Base-by-base conservation (phyloP, 2,797 vertebrate species). In the Danio jaintianensis region DNA sequence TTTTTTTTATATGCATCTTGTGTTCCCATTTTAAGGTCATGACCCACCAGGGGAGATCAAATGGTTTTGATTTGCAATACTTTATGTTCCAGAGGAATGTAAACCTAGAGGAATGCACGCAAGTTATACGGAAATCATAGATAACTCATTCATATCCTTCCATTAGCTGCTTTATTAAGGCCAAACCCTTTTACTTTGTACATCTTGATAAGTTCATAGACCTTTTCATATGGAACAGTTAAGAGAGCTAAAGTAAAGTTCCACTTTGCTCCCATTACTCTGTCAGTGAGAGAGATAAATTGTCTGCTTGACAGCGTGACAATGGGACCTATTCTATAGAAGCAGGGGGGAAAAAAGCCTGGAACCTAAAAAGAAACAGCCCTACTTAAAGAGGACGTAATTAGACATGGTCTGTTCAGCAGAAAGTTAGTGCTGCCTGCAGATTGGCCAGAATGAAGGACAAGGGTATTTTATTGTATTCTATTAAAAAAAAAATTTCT, bases 21-120 rank as follows among this genome's bases (percentile, higher is more conserved):
- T 3, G 68, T 58, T 9, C 8, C 16, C 9, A 59, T 20, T 50
- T 69, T 16, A 16, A 29, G 22, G 55, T 38, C 12, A 6, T 13
- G 36, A 52, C 55, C 29, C 43, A 15, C 11, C 58, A 53, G 42
- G 38, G 29, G 52, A 18, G 16, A 66, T 47, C n/a, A 22, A 13
- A 58, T 78, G 56, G 43, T 85, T 82, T 83, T 80, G 64, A 29
- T 83, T 77, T 80, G 64, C 61, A 75, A 63, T 81, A 70, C 69
- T 79, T 5, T 42, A 47, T 63, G 12, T 74, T 56, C 15, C 68
- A 63, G 38, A 61, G 53, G 47, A 79, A 52, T 75, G 62, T 75
- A 82, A 84, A 66, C 22, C 29, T 59, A 15, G 45, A 83, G 81
- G 82, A 84, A 83, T 87, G 85, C 67, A 45, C 79, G 82, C 18